Evolutionary conservation across 2,113 vertebrate species (phyloP).

Genomic region (Bubo scandiacus): DNA sequence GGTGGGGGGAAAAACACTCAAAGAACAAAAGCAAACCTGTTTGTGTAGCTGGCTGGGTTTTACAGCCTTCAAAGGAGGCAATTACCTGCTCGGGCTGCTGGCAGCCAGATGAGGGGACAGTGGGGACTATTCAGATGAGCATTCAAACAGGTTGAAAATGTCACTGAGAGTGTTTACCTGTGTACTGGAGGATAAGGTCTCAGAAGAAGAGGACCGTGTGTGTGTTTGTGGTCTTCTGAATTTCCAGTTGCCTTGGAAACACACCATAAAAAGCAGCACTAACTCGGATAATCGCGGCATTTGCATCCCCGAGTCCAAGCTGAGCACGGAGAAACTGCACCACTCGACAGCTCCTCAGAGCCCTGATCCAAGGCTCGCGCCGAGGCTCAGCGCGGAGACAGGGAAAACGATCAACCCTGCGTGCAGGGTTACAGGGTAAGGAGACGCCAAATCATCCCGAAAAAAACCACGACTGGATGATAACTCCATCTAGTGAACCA

Average conservation of each 20-base stretch:
- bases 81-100: neutral
- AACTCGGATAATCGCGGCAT: neutral
- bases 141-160: neutral
- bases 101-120: neutral
- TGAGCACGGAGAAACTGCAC: neutral
- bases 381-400: neutral
- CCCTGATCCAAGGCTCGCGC: neutral
- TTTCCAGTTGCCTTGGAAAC: constrained; percentile 49
- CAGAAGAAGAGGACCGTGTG: neutral
- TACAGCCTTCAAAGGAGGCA: neutral
- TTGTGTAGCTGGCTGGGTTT: neutral
- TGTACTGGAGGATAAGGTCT: neutral
- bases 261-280: neutral
- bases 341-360: neutral
- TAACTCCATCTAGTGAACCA: neutral
- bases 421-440: accelerated
- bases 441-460: accelerated
- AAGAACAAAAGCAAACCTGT: neutral
- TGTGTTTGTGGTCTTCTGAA: neutral
- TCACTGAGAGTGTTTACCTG: neutral
- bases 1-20: accelerated
- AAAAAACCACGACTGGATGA: accelerated
- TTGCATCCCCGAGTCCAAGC: neutral
- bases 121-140: neutral
- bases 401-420: accelerated